Evolutionary conservation across 2,888 invertebrate genomes (phyloP), one percentile per base, ranked within the genome.

Genomic region (Coronaproctus castanopsis): DNA sequence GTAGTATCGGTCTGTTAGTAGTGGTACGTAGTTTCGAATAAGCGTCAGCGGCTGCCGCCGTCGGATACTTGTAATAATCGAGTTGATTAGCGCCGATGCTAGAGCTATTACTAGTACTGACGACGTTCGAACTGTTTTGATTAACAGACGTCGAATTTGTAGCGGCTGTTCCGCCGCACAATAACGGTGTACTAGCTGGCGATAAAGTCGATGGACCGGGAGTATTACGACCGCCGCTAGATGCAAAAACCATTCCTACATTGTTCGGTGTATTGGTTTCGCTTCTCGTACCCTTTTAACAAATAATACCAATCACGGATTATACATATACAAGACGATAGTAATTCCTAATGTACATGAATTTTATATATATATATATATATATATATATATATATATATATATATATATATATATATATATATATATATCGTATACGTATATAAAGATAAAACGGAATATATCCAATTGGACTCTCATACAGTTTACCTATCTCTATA

Each of bases 1-100:
- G 74, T 57, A 76, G 67, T 62, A 76, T 72, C 2, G 69, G 70
- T 64, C 71, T 65, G 68, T 73, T 72, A 66, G 55, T 19, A 2
- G 55, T 24, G 22, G 48, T 8, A 56, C 56, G 48, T 8, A 56
- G 21, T 21, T 56, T 56, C 21, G 36, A 48, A 19, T 20, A 21
- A 20, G 56, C 10, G 48, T 49, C 55, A 3, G 55, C 36, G 24
- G 21, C 50, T 2, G 22, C 50, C 22, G 56, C 50, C 22, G 56
- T 49, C 50, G 48, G 48, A 22, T 22, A 21, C 49, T 23, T 23
- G 23, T 20, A 56, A n/a, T 49, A 56, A 23, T 56, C 56, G 48
- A 49, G 56, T 14, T 36, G 21, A 21, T 23, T 23, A 21, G 56
- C n/a, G 20, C 5, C 19, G 19, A n/a, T 20, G 55, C 55, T 19